Conservation (phyloP, 2,113 vertebrate species). For the Epinephelus moara region DNA sequence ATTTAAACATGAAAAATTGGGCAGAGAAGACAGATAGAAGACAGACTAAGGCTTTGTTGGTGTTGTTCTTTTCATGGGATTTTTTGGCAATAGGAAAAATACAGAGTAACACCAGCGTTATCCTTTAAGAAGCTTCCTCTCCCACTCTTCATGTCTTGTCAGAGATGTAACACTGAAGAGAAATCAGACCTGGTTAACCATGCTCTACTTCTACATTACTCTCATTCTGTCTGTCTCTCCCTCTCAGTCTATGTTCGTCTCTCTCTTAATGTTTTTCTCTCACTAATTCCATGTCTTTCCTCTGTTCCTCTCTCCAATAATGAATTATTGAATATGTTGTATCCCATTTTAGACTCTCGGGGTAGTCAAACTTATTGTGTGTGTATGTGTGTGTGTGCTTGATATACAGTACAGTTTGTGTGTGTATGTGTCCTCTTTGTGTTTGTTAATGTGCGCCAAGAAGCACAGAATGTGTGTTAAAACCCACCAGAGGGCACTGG, state of each 20-base stretch:
- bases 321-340: constrained; percentile 62
- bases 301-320: constrained; percentile 20
- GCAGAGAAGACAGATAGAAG: too few species aligned
- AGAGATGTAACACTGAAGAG: constrained; percentile 5
- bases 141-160: background rate
- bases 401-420: constrained; percentile 9
- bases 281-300: background rate
- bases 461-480: constrained; percentile 37
- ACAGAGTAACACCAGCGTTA: background rate
- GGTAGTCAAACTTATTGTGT: constrained; percentile 5
- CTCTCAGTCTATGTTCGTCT: background rate
- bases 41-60: background rate
- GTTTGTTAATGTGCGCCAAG: constrained; percentile 16
- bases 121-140: background rate
- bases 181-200: constrained; percentile 13
- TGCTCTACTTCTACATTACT: constrained; percentile 25
- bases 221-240: constrained; percentile 7
- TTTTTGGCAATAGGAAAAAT: background rate
- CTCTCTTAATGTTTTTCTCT: constrained; percentile 1
- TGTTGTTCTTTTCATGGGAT: background rate
- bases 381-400: constrained; percentile 1
- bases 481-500: constrained; percentile 55
- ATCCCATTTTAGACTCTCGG: constrained; percentile 42
- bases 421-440: constrained; percentile 5
- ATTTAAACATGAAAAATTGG: too few species aligned